phyloP scores from a whole-genome alignment of 2,888 invertebrate genomes.

The Arenicola marina region DNA sequence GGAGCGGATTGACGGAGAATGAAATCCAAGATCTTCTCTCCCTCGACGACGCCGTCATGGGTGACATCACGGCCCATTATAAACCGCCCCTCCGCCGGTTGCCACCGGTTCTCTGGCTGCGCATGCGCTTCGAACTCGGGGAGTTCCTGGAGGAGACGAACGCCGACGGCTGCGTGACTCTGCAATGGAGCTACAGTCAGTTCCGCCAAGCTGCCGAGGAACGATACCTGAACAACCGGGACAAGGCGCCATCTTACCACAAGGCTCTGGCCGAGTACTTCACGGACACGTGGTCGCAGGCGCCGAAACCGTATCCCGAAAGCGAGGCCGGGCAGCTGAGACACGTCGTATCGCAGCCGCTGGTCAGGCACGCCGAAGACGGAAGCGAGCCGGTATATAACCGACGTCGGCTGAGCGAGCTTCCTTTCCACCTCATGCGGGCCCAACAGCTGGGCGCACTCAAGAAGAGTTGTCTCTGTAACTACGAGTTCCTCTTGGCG shows the following conservation, averaged over 20 bases:
- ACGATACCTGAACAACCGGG: slow-evolving; percentile 64
- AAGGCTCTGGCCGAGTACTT: slow-evolving; percentile 56
- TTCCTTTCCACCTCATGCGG: slow-evolving; percentile 78
- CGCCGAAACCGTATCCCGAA: slow-evolving; percentile 43
- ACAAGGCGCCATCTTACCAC: slow-evolving; percentile 57
- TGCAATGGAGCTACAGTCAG: slow-evolving; percentile 71
- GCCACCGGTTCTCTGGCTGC: slow-evolving; percentile 47
- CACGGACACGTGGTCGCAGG: slow-evolving; percentile 49
- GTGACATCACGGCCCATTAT: slow-evolving; percentile 33
- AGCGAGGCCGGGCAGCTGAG: slow-evolving; percentile 38
- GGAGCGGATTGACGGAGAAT: slow-evolving; percentile 79
- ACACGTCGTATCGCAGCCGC: slow-evolving; percentile 42
- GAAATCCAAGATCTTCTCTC: slow-evolving; percentile 72
- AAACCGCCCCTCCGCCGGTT: slow-evolving; percentile 44
- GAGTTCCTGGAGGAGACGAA: slow-evolving; percentile 39
- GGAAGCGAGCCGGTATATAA: slow-evolving; percentile 66
- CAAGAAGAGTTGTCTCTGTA: slow-evolving; percentile 73
- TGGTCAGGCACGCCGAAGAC: slow-evolving; percentile 28
- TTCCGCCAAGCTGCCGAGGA: slow-evolving; percentile 69
- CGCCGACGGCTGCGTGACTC: slow-evolving; percentile 49
- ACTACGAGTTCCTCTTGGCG: slow-evolving; percentile 78
- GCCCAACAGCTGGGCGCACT: slow-evolving; percentile 64
- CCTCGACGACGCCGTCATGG: slow-evolving; percentile 52
- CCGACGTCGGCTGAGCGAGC: slow-evolving; percentile 78
- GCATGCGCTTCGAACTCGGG: slow-evolving; percentile 42